Percentiles rank a stretch among this genome's conserved stretches.
These are phyloP conservation scores for Nettapus auritus DNA, from an alignment of 2,113 vertebrate genomes.

Conservation along the genomic window DNA sequence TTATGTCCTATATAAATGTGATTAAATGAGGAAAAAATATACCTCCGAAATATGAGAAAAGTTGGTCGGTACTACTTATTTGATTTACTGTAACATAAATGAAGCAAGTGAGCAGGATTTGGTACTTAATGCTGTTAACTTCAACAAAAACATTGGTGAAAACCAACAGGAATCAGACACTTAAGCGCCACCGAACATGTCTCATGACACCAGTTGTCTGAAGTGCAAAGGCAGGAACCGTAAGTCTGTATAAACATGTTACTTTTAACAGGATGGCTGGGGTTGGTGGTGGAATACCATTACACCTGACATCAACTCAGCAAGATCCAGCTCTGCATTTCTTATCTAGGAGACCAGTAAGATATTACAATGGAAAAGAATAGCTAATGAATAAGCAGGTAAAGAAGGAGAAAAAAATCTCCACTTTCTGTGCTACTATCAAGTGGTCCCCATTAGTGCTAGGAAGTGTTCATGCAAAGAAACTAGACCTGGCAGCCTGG, in stretches of 20 bases:
- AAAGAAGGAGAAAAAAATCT: not conserved
- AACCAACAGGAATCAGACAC: not conserved
- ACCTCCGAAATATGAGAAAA: not conserved
- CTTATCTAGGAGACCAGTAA: not conserved
- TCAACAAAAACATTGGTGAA: not conserved
- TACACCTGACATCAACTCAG: not conserved
- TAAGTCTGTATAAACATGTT: not conserved
- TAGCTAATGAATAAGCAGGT: not conserved
- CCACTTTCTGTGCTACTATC: not conserved
- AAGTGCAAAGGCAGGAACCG: not conserved
- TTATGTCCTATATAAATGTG: not conserved
- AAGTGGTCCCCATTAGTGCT: not conserved
- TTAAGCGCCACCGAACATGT: not conserved
- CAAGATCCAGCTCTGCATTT: not conserved
- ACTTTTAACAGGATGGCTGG: not conserved
- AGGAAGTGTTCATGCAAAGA: conserved; percentile 54
- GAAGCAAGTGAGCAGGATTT: not conserved
- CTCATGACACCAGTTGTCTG: not conserved
- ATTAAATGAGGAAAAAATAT: not conserved
- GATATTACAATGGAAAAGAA: not conserved
- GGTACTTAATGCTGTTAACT: not conserved
- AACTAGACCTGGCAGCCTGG: conserved; percentile 4
- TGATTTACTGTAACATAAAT: not conserved
- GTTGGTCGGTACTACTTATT: not conserved
- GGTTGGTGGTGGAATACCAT: not conserved